Percentiles rank a stretch among this genome's conserved stretches.
Conservation (phyloP, 2,113 vertebrate genomes). For the Taurulus bubalis region DNA sequence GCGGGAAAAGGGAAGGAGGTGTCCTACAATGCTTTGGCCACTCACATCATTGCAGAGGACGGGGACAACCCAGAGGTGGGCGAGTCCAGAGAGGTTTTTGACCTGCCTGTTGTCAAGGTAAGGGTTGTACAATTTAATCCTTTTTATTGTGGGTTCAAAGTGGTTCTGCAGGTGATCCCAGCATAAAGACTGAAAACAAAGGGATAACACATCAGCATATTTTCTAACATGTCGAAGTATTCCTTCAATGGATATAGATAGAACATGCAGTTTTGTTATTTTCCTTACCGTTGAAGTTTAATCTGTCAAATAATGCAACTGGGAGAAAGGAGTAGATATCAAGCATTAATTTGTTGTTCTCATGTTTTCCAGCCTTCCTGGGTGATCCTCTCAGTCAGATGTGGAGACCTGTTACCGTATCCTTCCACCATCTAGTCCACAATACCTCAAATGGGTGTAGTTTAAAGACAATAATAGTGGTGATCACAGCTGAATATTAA, state of each 20-base stretch:
- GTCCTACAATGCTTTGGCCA: constrained; percentile 96
- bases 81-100: constrained; percentile 97
- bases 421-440: constrained; percentile 76
- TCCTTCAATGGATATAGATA: not conserved
- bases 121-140: not conserved
- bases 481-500: not conserved
- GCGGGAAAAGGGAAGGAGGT: constrained; percentile 97
- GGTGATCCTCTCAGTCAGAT: constrained; percentile 94
- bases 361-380: constrained; percentile 91
- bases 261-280: not conserved
- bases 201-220: not conserved
- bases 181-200: not conserved
- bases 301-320: not conserved
- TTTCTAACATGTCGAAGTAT: not conserved
- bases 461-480: not conserved
- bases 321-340: not conserved
- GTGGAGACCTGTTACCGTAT: constrained; percentile 98
- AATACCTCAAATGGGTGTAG: not conserved
- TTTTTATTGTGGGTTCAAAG: not conserved
- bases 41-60: constrained; percentile 96
- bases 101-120: constrained; percentile 97
- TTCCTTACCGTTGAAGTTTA: not conserved
- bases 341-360: not conserved
- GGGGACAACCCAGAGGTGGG: constrained; percentile 97
- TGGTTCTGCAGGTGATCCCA: not conserved